Evolutionary conservation across 2,113 vertebrate species (phyloP).

Genomic region (Triplophysa dalaica): DNA sequence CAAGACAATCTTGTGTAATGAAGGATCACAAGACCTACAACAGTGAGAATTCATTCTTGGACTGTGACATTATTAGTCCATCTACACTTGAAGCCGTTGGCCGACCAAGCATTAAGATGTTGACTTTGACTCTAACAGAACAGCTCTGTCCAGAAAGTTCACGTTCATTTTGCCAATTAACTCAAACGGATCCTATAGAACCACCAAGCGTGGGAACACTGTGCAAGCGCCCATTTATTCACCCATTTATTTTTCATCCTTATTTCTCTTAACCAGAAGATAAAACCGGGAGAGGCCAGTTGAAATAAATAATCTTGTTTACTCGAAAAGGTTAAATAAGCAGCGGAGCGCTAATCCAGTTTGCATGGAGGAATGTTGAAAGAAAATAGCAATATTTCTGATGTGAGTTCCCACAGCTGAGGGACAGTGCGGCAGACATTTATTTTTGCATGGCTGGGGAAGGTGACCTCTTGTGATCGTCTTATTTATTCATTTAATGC

Average conservation of each 20-base stretch:
- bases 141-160: constrained; percentile 23
- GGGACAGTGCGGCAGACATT: constrained; percentile 53
- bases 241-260: constrained; percentile 51
- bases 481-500: constrained; percentile 75
- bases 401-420: constrained; percentile 54
- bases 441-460: constrained; percentile 62
- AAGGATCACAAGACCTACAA: constrained; percentile 1
- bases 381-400: constrained; percentile 57
- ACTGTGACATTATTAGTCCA: constrained; percentile 26
- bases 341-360: constrained; percentile 54
- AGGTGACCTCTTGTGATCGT: constrained; percentile 69
- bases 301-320: constrained; percentile 60
- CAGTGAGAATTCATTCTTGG: background rate
- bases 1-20: constrained; percentile 20
- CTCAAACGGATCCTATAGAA: constrained; percentile 11
- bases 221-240: constrained; percentile 39
- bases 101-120: constrained; percentile 31
- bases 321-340: constrained; percentile 60
- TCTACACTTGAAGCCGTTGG: constrained; percentile 24
- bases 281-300: constrained; percentile 50
- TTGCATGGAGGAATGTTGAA: constrained; percentile 54
- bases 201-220: constrained; percentile 44
- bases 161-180: constrained; percentile 33
- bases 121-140: constrained; percentile 33
- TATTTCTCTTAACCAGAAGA: constrained; percentile 45